These are phyloP conservation scores for Tetrax tetrax DNA, from an alignment of 2,113 vertebrate genomes.

Conservation along the genomic window DNA sequence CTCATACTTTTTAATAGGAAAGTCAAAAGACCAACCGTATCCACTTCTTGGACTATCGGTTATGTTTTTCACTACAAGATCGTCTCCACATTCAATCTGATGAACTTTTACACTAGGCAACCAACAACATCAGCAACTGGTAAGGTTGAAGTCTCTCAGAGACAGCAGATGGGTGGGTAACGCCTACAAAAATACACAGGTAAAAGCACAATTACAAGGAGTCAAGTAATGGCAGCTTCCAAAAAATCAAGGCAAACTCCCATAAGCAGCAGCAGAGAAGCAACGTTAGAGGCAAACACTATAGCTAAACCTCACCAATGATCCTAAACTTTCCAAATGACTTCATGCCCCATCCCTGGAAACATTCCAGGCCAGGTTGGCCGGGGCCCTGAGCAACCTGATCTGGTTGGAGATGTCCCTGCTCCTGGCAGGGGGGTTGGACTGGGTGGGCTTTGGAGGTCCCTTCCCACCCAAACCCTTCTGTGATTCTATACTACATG, in stretches of 20 bases:
- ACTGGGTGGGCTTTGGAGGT: too few species aligned
- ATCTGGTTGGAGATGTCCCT: too few species aligned
- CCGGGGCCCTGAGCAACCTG: too few species aligned
- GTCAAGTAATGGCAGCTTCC: background rate
- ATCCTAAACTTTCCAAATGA: background rate
- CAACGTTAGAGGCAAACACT: accelerated
- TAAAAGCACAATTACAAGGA: background rate
- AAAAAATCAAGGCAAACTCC: background rate
- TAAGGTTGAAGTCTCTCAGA: background rate
- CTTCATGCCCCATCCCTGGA: background rate
- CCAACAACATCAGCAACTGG: background rate
- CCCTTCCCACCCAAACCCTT: too few species aligned
- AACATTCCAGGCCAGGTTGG: too few species aligned
- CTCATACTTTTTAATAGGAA: background rate
- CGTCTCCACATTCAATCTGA: background rate
- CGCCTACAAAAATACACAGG: background rate
- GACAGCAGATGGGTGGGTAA: background rate
- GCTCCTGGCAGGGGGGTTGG: too few species aligned
- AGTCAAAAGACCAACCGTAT: background rate
- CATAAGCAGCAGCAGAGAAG: background rate
- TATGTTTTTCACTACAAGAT: background rate
- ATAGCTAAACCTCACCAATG: background rate
- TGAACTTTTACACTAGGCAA: background rate
- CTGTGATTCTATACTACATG: too few species aligned
- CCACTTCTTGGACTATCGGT: background rate